These are phyloP conservation scores for Phenganax stokvisi DNA, from an alignment of 92 coral and sea anemone genomes.

Conservation along the genomic window DNA sequence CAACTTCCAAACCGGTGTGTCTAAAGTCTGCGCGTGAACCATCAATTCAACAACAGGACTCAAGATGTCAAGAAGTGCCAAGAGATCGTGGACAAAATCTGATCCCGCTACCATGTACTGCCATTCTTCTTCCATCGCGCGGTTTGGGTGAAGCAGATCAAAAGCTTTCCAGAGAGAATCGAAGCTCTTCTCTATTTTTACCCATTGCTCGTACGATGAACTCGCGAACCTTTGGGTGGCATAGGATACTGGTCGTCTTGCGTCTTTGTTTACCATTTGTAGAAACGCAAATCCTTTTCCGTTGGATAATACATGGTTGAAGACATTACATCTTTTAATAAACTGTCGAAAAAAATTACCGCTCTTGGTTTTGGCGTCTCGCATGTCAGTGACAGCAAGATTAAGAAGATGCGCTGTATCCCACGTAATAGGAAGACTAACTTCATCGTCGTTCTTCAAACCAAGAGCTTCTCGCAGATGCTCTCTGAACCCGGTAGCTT, in stretches of 20 bases:
- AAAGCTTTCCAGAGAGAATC: background rate
- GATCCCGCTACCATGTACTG: too few species aligned
- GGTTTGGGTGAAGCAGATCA: too few species aligned
- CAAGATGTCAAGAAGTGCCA: slow-evolving; percentile 27
- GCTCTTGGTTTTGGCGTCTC: slow-evolving; percentile 32
- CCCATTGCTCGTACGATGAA: slow-evolving; percentile 1
- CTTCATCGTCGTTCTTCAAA: slow-evolving; percentile 21
- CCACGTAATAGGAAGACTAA: slow-evolving; percentile 34
- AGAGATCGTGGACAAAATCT: background rate
- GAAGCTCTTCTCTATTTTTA: background rate
- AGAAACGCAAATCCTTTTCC: slow-evolving; percentile 5
- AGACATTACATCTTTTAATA: slow-evolving; percentile 23
- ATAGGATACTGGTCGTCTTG: background rate
- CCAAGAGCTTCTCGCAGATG: slow-evolving; percentile 31
- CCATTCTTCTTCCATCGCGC: too few species aligned
- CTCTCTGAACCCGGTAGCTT: slow-evolving; percentile 30
- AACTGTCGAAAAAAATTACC: slow-evolving; percentile 37
- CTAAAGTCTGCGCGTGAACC: slow-evolving; percentile 40
- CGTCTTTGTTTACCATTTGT: background rate
- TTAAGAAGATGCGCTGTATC: slow-evolving; percentile 41
- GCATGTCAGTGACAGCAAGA: slow-evolving; percentile 33
- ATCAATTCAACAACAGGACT: slow-evolving; percentile 32
- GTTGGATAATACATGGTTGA: background rate
- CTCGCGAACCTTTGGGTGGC: slow-evolving; percentile 4
- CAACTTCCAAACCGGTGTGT: slow-evolving; percentile 43